Conservation (phyloP, 2,797 vertebrate genomes). For the Microcaecilia unicolor region DNA sequence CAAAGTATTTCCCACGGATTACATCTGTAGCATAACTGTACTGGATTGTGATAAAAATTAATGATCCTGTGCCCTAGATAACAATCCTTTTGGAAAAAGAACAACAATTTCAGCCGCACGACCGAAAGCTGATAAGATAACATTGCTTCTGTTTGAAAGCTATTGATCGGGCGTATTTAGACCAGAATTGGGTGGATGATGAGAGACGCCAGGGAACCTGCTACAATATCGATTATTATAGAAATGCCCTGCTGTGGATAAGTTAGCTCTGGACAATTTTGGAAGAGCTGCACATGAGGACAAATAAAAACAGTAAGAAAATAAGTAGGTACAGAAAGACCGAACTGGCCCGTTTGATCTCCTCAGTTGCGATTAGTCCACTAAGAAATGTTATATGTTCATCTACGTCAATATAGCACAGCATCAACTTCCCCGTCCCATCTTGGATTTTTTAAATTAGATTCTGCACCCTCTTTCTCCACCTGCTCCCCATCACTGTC, state of each 20-base stretch:
- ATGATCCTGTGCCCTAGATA: not conserved
- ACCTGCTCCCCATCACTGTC: not conserved
- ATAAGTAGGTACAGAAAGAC: too few species aligned
- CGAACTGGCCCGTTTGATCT: too few species aligned
- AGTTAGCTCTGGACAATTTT: not conserved
- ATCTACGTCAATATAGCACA: too few species aligned
- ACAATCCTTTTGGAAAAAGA: constrained; percentile 8
- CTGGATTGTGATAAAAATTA: constrained; percentile 7
- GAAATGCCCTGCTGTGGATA: not conserved
- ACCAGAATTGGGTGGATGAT: too few species aligned
- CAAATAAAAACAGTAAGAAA: too few species aligned
- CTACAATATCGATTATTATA: too few species aligned
- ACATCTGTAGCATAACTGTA: constrained; percentile 9
- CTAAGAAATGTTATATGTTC: too few species aligned
- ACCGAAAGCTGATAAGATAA: constrained; percentile 1
- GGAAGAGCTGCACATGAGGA: too few species aligned
- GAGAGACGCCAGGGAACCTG: too few species aligned
- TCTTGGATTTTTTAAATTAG: too few species aligned
- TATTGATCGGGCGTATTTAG: not conserved
- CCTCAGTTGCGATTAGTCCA: too few species aligned
- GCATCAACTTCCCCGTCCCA: not conserved
- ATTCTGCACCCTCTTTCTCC: too few species aligned
- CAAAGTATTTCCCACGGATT: constrained; percentile 6
- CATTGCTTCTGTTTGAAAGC: not conserved
- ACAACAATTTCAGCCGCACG: constrained; percentile 1